Evolutionary conservation across 2,797 vertebrate species (phyloP).

Genomic region (Sebastiscus albofasciatus): DNA sequence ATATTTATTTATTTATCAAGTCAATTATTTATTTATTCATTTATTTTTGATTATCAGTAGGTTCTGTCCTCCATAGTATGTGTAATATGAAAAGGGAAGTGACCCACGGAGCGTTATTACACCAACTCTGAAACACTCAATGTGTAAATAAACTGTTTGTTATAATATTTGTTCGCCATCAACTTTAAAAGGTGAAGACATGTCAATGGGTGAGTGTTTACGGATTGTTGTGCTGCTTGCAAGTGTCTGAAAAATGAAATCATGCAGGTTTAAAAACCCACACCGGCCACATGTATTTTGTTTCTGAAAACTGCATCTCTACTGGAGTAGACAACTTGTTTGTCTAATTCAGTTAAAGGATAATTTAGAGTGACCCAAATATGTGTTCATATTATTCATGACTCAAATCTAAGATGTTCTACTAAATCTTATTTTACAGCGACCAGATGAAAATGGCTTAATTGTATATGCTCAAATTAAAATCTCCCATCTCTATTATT

Average conservation of each 20-base stretch:
- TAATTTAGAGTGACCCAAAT: background rate
- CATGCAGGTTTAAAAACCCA: no score
- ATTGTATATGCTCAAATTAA: background rate
- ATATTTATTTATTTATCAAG: no score
- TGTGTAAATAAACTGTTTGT: background rate
- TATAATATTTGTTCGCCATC: background rate
- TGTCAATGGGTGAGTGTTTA: background rate
- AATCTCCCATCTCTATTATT: background rate
- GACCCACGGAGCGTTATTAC: background rate
- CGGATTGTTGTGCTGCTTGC: no score
- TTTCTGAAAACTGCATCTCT: no score
- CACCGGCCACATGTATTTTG: no score
- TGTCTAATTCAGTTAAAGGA: background rate
- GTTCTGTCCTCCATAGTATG: background rate
- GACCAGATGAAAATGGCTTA: background rate
- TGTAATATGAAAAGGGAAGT: background rate
- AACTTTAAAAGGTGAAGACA: background rate
- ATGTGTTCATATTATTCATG: background rate
- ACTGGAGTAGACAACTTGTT: no score
- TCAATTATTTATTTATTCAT: no score
- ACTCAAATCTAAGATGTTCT: background rate
- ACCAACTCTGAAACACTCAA: background rate
- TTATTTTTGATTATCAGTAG: no score
- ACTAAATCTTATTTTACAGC: background rate
- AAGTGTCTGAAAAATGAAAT: no score